Base-by-base conservation (phyloP, 2,113 vertebrate genomes). In the Archilochus colubris region DNA sequence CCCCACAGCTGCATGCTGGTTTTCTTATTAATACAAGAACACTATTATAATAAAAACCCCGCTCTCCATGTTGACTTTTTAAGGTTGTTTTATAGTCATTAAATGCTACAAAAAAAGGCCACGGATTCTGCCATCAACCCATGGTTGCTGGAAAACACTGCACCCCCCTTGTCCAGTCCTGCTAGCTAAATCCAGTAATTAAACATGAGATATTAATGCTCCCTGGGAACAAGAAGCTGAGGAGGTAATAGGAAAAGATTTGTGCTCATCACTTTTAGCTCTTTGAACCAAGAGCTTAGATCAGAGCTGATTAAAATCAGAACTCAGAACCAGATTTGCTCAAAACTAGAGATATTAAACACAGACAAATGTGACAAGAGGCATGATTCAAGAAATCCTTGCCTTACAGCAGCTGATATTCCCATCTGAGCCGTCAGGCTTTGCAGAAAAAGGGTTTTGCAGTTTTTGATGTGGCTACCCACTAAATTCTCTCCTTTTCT, bases 281-380 rank as follows among this genome's bases (percentile, higher is more conserved):
- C 82, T 28, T 78, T 78, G 69, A 95, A 96, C 82, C 81, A 94
- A 91, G 55, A 82, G 58, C 48, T 69, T 85, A 58, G 84, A 91
- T 89, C 80, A 91, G 66, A 59, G 36, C 79, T 88, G 82, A 94
- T 97, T 88, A 97, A 93, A 76, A 73, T 53, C 3, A 3, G 80
- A 91, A 91, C 63, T 64, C 77, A 53, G 61, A 83, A 43, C 11
- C 62, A 83, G 61, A 63, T 59, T 86, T 68, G 54, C 80, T 48
- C 61, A 70, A 76, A 95, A 77, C 79, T 66, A 51, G 22, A 83
- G 66, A 46, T 79, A 59, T 61, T 93, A 93, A 93, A 93, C 86
- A 96, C 97, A 96, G 53, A 91, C 25, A 88, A 78, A 77, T 94
- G 91, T 93, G 95, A 96, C 94, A 90, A 87, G 70, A 91, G 81